Evolutionary conservation across 2,888 invertebrate species (phyloP).

Genomic region (Drosophila nigritarsus): DNA sequence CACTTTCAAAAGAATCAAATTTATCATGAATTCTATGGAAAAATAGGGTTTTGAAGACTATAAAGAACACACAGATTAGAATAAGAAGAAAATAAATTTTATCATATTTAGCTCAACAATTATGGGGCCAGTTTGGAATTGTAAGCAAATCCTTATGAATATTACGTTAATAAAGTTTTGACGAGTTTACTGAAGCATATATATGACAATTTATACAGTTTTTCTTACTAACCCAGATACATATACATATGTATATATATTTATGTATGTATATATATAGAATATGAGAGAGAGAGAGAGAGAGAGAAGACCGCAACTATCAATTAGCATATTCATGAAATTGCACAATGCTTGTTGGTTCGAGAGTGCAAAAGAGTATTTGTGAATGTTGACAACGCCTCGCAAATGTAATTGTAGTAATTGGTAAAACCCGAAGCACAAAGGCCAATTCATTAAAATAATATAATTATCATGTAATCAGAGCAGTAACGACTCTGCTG

Average conservation of each 20-base stretch:
- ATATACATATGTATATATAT: neutral
- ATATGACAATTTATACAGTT: constrained; percentile 4
- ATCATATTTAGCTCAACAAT: neutral
- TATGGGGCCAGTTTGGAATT: neutral
- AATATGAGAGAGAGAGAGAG: neutral
- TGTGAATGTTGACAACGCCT: constrained; percentile 29
- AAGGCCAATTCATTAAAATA: constrained; percentile 52
- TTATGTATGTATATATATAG: too few species aligned
- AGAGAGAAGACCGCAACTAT: neutral
- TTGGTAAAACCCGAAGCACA: constrained; percentile 31
- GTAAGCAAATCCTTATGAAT: neutral
- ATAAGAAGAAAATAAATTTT: neutral
- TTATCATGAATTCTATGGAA: neutral
- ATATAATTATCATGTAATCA: constrained; percentile 79
- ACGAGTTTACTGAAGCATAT: neutral
- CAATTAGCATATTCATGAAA: constrained; percentile 53
- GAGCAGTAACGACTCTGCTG: constrained; percentile 59
- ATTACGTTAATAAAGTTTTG: neutral
- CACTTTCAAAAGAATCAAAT: neutral
- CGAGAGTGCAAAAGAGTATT: constrained; percentile 14
- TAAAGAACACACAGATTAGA: neutral
- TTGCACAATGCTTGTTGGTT: constrained; percentile 5
- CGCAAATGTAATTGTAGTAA: constrained; percentile 41
- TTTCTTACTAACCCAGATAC: neutral
- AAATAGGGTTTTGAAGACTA: neutral